Base-by-base conservation (phyloP, 2,888 invertebrate genomes). In the Muschampia staudingeri region DNA sequence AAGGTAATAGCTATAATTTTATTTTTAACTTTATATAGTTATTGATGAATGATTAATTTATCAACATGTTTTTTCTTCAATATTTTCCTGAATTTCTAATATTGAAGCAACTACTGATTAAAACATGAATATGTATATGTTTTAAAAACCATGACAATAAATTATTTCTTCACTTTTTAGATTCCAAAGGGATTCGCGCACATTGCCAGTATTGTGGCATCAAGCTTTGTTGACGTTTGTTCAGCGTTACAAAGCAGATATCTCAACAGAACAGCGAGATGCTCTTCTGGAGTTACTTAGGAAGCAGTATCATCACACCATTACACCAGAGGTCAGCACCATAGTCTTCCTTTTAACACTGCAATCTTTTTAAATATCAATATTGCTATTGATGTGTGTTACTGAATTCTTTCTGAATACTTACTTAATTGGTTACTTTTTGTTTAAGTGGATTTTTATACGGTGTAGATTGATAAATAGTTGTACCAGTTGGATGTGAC, bases 131-230 rank as follows among this genome's bases (percentile, higher is more conserved):
- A 37, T 7, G 7, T 37, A 56, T 19, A 56, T 19, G 56, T 56
- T 65, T 30, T 30, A 30, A 65, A 65, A 19, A 25, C 12, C 61
- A 61, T 11, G 0, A 30, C 14, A 5, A 12, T 2, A 30, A 30
- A 30, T 65, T 65, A 12, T 14, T 9, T 30, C 12, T 65, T 5
- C 30, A 65, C 19, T 7, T 67, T 77, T 77, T 91, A 99, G 99
- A 91, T 99, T 99, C 94, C 98, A 98, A 93, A 97, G 97, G 86
- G 99, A 99, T 91, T 96, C 97, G 76, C 97, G 99, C 80, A 98
- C 98, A 88, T 97, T 99, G 91, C 99, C 99, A 1, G 99, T 99
- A 6, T 94, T 99, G 82, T 99, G 99, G 99, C 99, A 99, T 94
- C 99, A 99, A 94, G 98, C 99, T 67, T 97, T 99, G 61, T 95